Percentiles rank a stretch among this genome's conserved stretches.
These are phyloP conservation scores for Coryphaenoides rupestris DNA, from an alignment of 2,113 vertebrate genomes.

Conservation along the genomic window DNA sequence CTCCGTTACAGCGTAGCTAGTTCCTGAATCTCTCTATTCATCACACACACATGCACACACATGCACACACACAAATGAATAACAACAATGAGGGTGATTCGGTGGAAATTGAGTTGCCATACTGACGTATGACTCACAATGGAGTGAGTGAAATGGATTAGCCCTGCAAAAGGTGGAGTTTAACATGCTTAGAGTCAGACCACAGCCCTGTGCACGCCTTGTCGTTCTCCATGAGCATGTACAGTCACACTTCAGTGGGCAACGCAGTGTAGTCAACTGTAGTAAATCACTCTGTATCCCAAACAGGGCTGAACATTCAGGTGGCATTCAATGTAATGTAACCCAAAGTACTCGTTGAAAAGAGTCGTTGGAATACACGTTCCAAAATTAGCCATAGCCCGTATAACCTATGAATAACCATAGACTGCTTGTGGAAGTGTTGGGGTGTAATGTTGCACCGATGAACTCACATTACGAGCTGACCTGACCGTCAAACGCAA, in stretches of 20 bases:
- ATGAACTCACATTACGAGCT: too few relatives aligned
- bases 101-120: slow-evolving; percentile 5
- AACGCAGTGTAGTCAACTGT: too few relatives aligned
- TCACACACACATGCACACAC: too few relatives aligned
- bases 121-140: neutral
- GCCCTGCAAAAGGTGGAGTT: neutral
- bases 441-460: too few relatives aligned
- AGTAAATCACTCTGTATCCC: neutral
- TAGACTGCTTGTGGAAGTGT: neutral
- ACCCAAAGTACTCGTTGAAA: neutral
- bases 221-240: neutral
- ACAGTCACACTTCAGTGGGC: neutral
- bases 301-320: neutral
- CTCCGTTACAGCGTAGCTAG: too few relatives aligned
- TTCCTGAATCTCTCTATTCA: too few relatives aligned
- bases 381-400: neutral
- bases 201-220: neutral
- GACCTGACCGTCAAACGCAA: too few relatives aligned
- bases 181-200: neutral
- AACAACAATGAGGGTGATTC: slow-evolving; percentile 35
- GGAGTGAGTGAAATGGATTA: neutral
- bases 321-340: neutral
- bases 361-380: neutral
- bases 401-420: neutral
- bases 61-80: slow-evolving; percentile 16